Base-by-base conservation (phyloP, 1,140 invertebrate genomes). In the Drosophila pallidifrons region DNA sequence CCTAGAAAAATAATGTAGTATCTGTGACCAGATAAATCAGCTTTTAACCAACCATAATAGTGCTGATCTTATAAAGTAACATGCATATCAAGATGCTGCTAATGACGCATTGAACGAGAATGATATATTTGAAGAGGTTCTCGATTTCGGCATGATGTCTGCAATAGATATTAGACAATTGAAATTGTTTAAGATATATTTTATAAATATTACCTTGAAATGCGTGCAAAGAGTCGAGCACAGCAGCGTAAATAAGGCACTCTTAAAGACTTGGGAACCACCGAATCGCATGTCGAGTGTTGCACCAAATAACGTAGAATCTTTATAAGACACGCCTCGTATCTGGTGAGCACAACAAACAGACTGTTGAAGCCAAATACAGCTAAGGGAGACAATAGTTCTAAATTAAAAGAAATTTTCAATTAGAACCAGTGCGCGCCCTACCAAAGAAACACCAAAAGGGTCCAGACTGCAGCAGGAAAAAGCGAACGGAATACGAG, bases 41-140 rank as follows among this genome's bases (percentile, higher is more conserved):
- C 20, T 25, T 0, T 25, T 25, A 67, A 58, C 80, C 1, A 15
- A 85, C 85, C 71, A 89, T 57, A 2, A 85, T 69, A 0, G 81
- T 89, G 74, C 80, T 88, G 16, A 88, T 77, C 20, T 88, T 88
- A n/a, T 89, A 89, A 1, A 89, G 75, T 41, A 89, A n/a, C 85
- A 89, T 89, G 52, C 85, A 89, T 1, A 89, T 85, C n/a, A 89
- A 30, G 6, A 89, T 73, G 16, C 85, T 90, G 45, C 85, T 89
- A 0, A 89, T 70, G 1, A 61, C 73, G 30, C 85, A 89, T 49
- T 89, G 85, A 4, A 89, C 86, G 2, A 89, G 43, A 13, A 89
- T 89, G 0, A 89, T 79, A 3, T 89, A 89, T 20, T 89, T 89
- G 16, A 89, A 89, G 6, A 89, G 52, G 1, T 68, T 76, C 11